phyloP scores from a whole-genome alignment of 2,888 invertebrate genomes.

The Eupithecia exiguata region DNA sequence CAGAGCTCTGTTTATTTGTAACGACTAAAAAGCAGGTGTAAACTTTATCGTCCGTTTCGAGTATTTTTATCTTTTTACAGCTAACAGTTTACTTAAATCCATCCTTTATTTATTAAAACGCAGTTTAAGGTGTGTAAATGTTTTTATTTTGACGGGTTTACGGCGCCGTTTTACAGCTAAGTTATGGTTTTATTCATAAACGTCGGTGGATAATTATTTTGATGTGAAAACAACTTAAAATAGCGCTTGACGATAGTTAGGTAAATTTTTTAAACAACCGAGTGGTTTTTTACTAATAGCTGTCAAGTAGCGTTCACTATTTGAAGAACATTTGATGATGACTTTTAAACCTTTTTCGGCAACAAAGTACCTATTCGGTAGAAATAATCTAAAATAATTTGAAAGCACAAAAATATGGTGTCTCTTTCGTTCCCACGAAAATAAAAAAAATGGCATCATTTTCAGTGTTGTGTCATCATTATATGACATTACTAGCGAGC shows the following conservation, averaged over 20 bases:
- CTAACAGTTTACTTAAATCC: constrained; percentile 44
- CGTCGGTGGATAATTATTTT: constrained; percentile 29
- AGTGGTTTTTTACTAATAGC: background rate
- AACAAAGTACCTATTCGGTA: background rate
- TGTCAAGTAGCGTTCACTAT: background rate
- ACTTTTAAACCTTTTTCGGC: background rate
- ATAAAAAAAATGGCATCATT: background rate
- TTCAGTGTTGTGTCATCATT: too few species aligned
- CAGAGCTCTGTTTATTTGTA: constrained; percentile 38
- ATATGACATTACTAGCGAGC: too few species aligned
- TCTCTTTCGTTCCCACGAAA: too few species aligned
- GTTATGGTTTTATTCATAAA: constrained; percentile 39
- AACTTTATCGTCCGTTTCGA: constrained; percentile 51
- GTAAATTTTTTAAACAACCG: background rate
- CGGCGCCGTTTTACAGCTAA: constrained; percentile 37
- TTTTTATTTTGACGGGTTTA: constrained; percentile 43
- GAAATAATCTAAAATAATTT: background rate
- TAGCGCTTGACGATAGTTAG: constrained; percentile 1
- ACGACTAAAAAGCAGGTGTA: constrained; percentile 52
- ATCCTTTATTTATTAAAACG: constrained; percentile 45
- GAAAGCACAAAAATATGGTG: background rate
- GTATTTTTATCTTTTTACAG: constrained; percentile 50
- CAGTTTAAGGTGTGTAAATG: constrained; percentile 38
- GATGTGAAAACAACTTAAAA: constrained; percentile 29
- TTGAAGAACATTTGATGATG: background rate